Conservation (phyloP, 2,888 invertebrate species). For the Sclerodermus sp. region DNA sequence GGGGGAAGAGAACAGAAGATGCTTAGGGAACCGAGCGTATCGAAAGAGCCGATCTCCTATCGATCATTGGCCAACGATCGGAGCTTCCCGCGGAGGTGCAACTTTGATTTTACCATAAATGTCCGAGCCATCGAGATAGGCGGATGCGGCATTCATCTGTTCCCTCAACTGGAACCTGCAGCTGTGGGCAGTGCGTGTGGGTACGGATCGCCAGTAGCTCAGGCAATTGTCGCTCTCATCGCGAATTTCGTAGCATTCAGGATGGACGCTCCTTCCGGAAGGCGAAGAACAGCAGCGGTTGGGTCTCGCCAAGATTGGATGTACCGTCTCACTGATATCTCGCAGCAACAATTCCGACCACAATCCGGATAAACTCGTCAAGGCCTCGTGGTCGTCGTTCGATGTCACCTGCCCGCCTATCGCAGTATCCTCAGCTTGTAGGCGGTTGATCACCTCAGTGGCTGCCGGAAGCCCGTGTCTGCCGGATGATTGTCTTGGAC, state of each 20-base stretch:
- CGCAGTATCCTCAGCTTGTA: constrained; percentile 1
- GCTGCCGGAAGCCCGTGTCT: constrained; percentile 68
- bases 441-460: constrained; percentile 62
- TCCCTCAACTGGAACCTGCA: constrained; percentile 66
- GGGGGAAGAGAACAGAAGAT: neutral
- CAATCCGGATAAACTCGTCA: constrained; percentile 76
- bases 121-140: constrained; percentile 81
- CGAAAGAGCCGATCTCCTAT: too few species aligned
- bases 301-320: constrained; percentile 53
- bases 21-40: too few species aligned
- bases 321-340: constrained; percentile 71
- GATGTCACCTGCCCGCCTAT: constrained; percentile 59
- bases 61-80: too few species aligned
- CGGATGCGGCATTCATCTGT: constrained; percentile 83
- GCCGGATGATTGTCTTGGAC: constrained; percentile 60
- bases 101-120: constrained; percentile 61
- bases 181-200: constrained; percentile 51
- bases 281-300: constrained; percentile 42
- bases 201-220: constrained; percentile 73
- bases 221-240: constrained; percentile 58
- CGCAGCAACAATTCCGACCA: constrained; percentile 78
- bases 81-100: too few species aligned
- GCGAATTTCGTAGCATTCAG: constrained; percentile 61
- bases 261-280: constrained; percentile 50
- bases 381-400: constrained; percentile 72